These are phyloP conservation scores for Entomobrya proxima DNA, from an alignment of 2,888 invertebrate species.

Conservation along the genomic window DNA sequence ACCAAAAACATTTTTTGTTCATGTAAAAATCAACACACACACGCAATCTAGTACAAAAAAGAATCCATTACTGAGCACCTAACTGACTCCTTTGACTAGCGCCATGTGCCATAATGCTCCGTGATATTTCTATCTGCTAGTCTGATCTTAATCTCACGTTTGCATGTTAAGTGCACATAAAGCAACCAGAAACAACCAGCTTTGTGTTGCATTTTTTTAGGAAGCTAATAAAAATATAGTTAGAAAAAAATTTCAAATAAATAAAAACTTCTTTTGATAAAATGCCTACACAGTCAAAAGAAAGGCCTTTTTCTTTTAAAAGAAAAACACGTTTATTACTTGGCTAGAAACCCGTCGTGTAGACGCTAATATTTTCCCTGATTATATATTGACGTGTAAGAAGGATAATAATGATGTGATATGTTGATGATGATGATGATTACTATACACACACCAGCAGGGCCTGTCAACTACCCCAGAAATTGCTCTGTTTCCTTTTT, in stretches of 20 bases:
- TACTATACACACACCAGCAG: neutral
- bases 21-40: neutral
- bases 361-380: slow-evolving; percentile 6
- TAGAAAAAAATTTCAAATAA: neutral
- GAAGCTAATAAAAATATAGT: slow-evolving; percentile 28
- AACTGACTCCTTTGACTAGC: no score
- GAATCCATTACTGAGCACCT: slow-evolving; percentile 40
- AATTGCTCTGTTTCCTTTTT: neutral
- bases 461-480: slow-evolving; percentile 37
- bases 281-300: slow-evolving; percentile 6
- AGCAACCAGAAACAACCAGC: neutral
- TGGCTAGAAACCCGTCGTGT: neutral
- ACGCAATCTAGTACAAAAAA: neutral
- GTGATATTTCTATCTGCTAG: slow-evolving; percentile 36
- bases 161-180: slow-evolving; percentile 38
- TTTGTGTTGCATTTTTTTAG: neutral
- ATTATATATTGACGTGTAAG: neutral
- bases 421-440: slow-evolving; percentile 40
- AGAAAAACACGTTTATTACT: no score
- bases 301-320: neutral
- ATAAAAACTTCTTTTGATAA: slow-evolving; percentile 22
- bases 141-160: slow-evolving; percentile 45
- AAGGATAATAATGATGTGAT: neutral
- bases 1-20: no score
- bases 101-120: no score